Evolutionary conservation across 2,888 invertebrate genomes (phyloP), one percentile per base, ranked within the genome.

Genomic region (Cephus pulcher): DNA sequence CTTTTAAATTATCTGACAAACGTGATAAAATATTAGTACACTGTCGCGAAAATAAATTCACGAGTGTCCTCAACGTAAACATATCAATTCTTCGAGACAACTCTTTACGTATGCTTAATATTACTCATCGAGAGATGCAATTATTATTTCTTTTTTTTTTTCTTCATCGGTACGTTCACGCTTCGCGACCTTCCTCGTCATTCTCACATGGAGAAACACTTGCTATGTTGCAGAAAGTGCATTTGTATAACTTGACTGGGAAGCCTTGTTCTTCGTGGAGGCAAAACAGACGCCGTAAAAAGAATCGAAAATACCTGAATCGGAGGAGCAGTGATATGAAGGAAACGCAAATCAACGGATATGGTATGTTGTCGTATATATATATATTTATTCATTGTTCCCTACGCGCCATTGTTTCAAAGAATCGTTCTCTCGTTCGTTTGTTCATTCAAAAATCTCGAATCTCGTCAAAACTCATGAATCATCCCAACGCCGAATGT

Each of bases 301-400:
- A 30, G 75, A 73, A 76, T 32, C 70, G 77, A 73, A 70, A 69
- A 76, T 76, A 71, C 76, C 80, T 78, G 83, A 77, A 75, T 79
- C 79, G 80, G 83, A 83, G 84, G 81, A 77, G 2, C 86, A 82
- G 86, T 88, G 89, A 88, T 88, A 90, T 90, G 89, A 90, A 88
- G 89, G 85, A 89, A 87, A 86, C 86, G 84, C 86, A 86, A 87
- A 87, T 81, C 82, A 88, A 86, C 82, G 88, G 87, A 83, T 87
- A 89, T 85, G 89, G 89, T 90, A 88, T 56, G 89, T 88, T 81
- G 4, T 37, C 37, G 4, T 37, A 23, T 9, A 40, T 40, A 40
- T 23, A 23, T 40, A 40, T 40, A 37, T 23, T 9, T 1, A 56
- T 9, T 56, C 56, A 56, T 56, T 56, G 23, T 56, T 23, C 15